Evolutionary conservation across 2,113 vertebrate genomes (phyloP).

Genomic region (Cranoglanis bouderius): DNA sequence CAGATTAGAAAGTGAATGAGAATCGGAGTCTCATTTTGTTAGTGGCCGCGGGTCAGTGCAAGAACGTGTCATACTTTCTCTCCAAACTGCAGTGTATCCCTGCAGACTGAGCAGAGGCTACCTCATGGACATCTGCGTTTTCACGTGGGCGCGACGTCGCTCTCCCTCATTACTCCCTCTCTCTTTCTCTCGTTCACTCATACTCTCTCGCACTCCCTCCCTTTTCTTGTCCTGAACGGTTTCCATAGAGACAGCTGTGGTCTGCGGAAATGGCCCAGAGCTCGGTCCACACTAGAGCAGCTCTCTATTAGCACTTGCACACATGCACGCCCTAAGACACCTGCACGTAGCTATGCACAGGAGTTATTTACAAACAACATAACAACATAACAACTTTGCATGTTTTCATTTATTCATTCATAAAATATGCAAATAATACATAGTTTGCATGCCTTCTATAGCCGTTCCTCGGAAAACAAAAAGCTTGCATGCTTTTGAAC

Average conservation of each 20-base stretch:
- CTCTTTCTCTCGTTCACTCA: slow-evolving; percentile 58
- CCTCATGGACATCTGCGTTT: slow-evolving; percentile 64
- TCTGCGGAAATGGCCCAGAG: slow-evolving; percentile 74
- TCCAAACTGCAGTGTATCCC: slow-evolving; percentile 69
- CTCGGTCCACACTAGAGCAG: slow-evolving; percentile 64
- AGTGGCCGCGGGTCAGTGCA: slow-evolving; percentile 56
- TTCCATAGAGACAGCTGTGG: slow-evolving; percentile 77
- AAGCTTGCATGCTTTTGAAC: neutral
- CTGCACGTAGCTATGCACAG: neutral
- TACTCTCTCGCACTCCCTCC: slow-evolving; percentile 48
- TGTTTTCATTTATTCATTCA: neutral
- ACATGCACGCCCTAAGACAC: neutral
- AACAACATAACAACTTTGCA: neutral
- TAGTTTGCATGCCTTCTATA: slow-evolving; percentile 4
- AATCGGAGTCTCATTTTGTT: slow-evolving; percentile 61
- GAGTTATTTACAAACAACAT: neutral
- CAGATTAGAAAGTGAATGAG: slow-evolving; percentile 46
- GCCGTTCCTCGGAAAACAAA: neutral
- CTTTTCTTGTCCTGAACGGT: slow-evolving; percentile 65
- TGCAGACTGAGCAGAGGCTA: slow-evolving; percentile 67
- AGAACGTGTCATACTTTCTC: slow-evolving; percentile 26
- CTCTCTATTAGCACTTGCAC: slow-evolving; percentile 58
- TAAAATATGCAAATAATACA: slow-evolving; percentile 16
- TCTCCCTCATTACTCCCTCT: slow-evolving; percentile 36
- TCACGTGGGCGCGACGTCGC: slow-evolving; percentile 57